phyloP scores from a whole-genome alignment of 2,797 vertebrate species.

The Malurus leucopterus region DNA sequence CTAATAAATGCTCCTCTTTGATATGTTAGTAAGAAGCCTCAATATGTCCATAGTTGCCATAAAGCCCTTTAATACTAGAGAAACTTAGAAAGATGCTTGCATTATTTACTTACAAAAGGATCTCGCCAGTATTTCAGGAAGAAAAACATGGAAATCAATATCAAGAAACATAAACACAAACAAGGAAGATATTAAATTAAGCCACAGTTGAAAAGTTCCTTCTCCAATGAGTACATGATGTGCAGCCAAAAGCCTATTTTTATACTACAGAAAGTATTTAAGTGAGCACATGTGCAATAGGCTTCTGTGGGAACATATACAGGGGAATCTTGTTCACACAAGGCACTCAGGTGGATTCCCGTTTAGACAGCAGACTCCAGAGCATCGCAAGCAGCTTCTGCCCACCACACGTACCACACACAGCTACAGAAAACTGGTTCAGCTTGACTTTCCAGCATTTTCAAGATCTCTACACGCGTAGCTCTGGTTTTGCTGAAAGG shows the following conservation, averaged over 20 bases:
- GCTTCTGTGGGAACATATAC: constrained; percentile 13
- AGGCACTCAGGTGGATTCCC: not conserved
- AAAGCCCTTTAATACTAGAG: not conserved
- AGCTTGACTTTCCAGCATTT: not conserved
- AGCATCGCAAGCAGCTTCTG: not conserved
- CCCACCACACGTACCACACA: not conserved
- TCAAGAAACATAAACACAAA: constrained; percentile 47
- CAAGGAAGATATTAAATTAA: constrained; percentile 49
- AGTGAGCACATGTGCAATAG: constrained; percentile 38
- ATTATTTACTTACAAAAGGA: not conserved
- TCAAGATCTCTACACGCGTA: not conserved
- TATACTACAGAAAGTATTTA: constrained; percentile 39
- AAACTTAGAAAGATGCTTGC: not conserved
- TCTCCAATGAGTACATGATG: constrained; percentile 29
- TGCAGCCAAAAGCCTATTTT: constrained; percentile 57
- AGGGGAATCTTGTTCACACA: not conserved
- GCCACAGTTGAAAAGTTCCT: constrained; percentile 32
- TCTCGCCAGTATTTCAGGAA: not conserved
- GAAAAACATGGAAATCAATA: constrained; percentile 46
- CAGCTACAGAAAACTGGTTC: not conserved
- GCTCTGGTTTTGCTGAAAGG: not conserved
- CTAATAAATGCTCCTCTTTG: not conserved
- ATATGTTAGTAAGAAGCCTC: not conserved
- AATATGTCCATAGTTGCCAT: not conserved
- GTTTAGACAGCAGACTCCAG: rapidly evolving